Conservation (phyloP, 2,113 vertebrate genomes). For the Crypturellus undulatus region DNA sequence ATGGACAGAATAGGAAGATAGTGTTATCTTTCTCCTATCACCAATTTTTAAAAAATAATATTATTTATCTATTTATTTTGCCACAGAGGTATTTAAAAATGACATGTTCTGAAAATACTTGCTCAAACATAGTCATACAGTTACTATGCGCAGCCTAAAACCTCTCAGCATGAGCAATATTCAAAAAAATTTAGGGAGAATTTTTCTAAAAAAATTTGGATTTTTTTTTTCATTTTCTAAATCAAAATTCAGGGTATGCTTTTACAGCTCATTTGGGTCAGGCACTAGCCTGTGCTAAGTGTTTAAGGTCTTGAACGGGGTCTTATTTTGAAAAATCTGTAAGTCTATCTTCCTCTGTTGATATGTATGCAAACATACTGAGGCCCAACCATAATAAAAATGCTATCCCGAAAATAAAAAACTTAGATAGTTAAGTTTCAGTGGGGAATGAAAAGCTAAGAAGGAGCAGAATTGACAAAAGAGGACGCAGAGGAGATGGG, state of each 20-base stretch:
- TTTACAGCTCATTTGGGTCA: background rate
- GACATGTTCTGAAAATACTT: background rate
- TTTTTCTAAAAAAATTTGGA: background rate
- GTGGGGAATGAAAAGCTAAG: background rate
- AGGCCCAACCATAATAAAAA: background rate
- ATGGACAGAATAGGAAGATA: background rate
- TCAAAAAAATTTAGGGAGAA: background rate
- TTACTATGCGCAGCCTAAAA: background rate
- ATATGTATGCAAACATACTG: background rate
- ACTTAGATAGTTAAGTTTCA: background rate
- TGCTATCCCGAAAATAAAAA: background rate
- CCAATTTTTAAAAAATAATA: background rate
- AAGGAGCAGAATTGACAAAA: background rate
- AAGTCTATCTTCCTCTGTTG: background rate
- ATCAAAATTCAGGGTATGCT: background rate
- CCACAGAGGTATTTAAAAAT: background rate
- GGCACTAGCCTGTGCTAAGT: background rate
- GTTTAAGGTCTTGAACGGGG: background rate
- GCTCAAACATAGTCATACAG: background rate
- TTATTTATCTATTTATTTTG: background rate
- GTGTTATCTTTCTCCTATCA: background rate
- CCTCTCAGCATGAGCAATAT: background rate
- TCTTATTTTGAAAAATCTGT: background rate
- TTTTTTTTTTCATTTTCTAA: background rate
- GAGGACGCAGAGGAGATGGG: background rate